Evolutionary conservation across 2,113 vertebrate species (phyloP).

Genomic region (Nothobranchius kuhntae): DNA sequence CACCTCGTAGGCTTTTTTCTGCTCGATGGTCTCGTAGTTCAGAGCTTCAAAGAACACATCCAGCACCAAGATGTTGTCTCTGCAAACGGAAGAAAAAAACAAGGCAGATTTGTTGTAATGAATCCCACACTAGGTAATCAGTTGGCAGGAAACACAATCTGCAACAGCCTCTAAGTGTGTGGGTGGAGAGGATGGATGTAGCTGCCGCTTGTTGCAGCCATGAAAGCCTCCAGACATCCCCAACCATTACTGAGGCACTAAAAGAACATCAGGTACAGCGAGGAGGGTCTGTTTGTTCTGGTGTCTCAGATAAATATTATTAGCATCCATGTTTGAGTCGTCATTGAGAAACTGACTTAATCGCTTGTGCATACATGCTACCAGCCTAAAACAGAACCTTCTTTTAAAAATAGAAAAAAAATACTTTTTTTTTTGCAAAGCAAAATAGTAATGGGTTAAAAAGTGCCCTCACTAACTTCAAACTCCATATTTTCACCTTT

Average conservation of each 20-base stretch:
- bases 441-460: too few species aligned
- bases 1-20: constrained; percentile 98
- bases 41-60: constrained; percentile 99
- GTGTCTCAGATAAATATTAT: too few species aligned
- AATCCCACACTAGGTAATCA: constrained; percentile 10
- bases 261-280: neutral
- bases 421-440: too few species aligned
- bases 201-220: neutral
- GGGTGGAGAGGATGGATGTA: neutral
- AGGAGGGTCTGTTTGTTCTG: neutral
- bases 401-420: too few species aligned
- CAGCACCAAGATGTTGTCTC: constrained; percentile 97
- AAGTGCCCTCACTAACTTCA: too few species aligned
- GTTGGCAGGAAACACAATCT: constrained; percentile 12
- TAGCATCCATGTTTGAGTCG: too few species aligned
- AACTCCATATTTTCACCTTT: too few species aligned
- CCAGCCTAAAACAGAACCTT: too few species aligned
- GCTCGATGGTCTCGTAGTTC: constrained; percentile 98
- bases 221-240: neutral
- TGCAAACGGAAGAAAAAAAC: constrained; percentile 66
- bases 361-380: too few species aligned
- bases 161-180: neutral
- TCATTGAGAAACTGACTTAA: too few species aligned
- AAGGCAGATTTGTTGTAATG: neutral
- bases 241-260: neutral